Conservation (phyloP, 2,888 invertebrate species). For the Arrhopalites spinosus region DNA sequence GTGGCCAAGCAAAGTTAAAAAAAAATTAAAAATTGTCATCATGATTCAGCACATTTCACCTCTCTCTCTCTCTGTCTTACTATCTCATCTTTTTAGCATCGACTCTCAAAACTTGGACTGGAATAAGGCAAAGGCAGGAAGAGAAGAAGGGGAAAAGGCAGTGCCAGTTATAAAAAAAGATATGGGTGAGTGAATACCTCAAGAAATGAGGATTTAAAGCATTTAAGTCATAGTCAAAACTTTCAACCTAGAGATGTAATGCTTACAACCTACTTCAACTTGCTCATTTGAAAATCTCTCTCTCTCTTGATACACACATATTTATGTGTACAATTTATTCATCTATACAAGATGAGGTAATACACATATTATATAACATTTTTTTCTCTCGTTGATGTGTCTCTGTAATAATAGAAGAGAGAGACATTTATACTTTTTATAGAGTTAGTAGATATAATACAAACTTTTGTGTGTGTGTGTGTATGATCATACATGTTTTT, state of each 20-base stretch:
- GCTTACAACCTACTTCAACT: too few relatives aligned
- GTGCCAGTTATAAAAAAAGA: background rate
- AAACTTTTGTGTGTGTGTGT: background rate
- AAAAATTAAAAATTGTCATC: slow-evolving; percentile 35
- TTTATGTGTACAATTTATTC: too few relatives aligned
- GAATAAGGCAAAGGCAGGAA: background rate
- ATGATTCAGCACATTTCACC: slow-evolving; percentile 36
- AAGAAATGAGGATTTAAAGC: slow-evolving; percentile 4
- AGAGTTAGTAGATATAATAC: background rate
- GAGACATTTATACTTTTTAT: too few relatives aligned
- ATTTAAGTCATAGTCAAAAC: background rate
- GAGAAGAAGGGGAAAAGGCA: background rate
- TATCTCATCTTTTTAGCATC: slow-evolving; percentile 14
- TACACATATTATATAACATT: too few relatives aligned
- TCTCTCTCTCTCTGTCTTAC: background rate
- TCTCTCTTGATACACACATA: too few relatives aligned
- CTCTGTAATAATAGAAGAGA: too few relatives aligned
- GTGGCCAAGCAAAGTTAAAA: slow-evolving; percentile 21
- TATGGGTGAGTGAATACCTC: background rate
- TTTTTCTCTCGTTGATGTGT: too few relatives aligned
- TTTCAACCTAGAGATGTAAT: background rate
- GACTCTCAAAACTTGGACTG: background rate
- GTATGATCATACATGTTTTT: background rate
- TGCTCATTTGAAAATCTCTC: too few relatives aligned
- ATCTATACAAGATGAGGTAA: too few relatives aligned